Evolutionary conservation across 2,113 vertebrate genomes (phyloP).

Genomic region (Hippopotamus amphibius): DNA sequence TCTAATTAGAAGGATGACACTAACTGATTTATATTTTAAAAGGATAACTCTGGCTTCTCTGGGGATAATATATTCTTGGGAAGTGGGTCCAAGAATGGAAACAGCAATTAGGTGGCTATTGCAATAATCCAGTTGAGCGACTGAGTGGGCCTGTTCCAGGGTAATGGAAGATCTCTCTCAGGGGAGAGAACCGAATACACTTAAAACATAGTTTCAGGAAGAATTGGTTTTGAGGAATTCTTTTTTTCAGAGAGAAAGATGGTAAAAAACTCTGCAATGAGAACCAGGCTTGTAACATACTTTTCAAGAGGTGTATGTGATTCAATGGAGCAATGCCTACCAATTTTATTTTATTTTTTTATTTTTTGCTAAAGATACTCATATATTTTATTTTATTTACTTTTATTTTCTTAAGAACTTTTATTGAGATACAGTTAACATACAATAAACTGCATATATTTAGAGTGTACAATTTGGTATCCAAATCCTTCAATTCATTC

Average conservation of each 20-base stretch:
- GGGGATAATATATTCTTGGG: neutral
- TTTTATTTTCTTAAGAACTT: too few relatives aligned
- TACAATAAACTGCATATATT: too few relatives aligned
- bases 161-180: neutral
- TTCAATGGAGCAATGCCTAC: neutral
- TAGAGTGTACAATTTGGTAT: too few relatives aligned
- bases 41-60: neutral
- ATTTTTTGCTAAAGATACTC: too few relatives aligned
- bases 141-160: neutral
- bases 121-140: neutral
- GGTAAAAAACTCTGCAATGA: neutral
- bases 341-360: neutral
- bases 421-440: too few relatives aligned
- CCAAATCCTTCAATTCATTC: too few relatives aligned
- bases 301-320: neutral
- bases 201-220: neutral
- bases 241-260: neutral
- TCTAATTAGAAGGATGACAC: neutral
- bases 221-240: neutral
- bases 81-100: neutral
- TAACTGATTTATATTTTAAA: neutral
- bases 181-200: neutral
- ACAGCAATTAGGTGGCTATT: neutral
- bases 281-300: neutral
- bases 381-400: too few relatives aligned